Percentiles rank a stretch among this genome's conserved stretches.
These are phyloP conservation scores for Rhinichthys klamathensis DNA, from an alignment of 2,113 vertebrate genomes.

Conservation along the genomic window DNA sequence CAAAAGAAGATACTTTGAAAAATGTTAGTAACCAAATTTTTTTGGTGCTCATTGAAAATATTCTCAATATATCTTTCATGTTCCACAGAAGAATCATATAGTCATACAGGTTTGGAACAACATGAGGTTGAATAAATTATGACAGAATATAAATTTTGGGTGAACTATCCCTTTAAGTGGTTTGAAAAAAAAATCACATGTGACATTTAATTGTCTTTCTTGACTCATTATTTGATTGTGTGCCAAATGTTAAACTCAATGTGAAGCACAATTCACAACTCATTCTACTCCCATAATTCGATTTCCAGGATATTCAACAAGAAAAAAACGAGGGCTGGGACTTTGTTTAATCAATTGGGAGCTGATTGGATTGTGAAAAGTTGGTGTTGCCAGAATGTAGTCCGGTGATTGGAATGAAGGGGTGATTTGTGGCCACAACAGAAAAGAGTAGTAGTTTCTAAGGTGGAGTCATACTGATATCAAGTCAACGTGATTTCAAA, in stretches of 20 bases:
- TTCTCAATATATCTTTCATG: neutral
- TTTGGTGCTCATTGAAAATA: neutral
- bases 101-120: neutral
- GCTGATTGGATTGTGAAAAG: neutral
- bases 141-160: neutral
- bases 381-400: neutral
- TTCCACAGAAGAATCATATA: neutral
- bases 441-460: neutral
- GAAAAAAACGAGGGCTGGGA: neutral
- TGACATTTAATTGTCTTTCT: neutral
- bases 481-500: neutral
- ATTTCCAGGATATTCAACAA: neutral
- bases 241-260: neutral
- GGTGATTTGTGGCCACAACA: neutral
- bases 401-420: neutral
- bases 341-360: neutral
- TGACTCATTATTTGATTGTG: slow-evolving; percentile 3
- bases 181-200: neutral
- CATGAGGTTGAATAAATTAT: neutral
- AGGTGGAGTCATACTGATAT: neutral
- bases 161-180: neutral
- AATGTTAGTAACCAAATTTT: neutral
- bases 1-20: too few species aligned
- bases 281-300: neutral
- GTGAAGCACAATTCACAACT: neutral